Conservation (phyloP, 1,140 invertebrate species). For the Trissolcus basalis region DNA sequence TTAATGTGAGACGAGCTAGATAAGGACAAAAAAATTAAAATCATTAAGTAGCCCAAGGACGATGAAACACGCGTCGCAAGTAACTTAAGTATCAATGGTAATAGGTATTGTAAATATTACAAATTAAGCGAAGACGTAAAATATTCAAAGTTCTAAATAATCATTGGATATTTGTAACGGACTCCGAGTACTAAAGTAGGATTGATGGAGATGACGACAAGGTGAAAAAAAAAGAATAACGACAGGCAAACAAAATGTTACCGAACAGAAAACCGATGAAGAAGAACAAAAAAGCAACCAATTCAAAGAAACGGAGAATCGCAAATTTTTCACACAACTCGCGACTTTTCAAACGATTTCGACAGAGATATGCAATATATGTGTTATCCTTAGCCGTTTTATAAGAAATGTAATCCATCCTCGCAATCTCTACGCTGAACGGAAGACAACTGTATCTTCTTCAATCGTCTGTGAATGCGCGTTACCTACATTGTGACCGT, state of each 20-base stretch:
- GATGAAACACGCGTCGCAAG: conserved; percentile 60
- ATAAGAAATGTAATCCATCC: conserved; percentile 69
- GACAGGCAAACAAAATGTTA: neutral
- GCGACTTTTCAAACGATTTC: conserved; percentile 48
- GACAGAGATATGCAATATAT: conserved; percentile 70
- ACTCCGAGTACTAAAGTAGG: conserved; percentile 66
- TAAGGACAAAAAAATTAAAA: conserved; percentile 64
- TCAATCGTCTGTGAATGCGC: conserved; percentile 57
- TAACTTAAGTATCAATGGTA: conserved; percentile 72
- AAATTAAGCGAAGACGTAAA: conserved; percentile 73
- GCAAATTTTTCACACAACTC: conserved; percentile 48
- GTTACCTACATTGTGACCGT: conserved; percentile 33
- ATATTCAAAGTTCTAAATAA: conserved; percentile 72
- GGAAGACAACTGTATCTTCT: conserved; percentile 65
- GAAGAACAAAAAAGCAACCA: conserved; percentile 24
- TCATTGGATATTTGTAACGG: conserved; percentile 72
- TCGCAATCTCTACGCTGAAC: conserved; percentile 58
- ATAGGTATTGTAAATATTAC: conserved; percentile 74
- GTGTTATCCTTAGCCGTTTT: conserved; percentile 73
- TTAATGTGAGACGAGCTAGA: conserved; percentile 63
- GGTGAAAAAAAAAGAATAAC: conserved; percentile 1
- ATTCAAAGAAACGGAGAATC: conserved; percentile 20
- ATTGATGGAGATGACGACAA: conserved; percentile 43
- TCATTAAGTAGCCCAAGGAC: conserved; percentile 68
- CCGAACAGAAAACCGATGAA: conserved; percentile 9